Percentiles rank a stretch among this genome's conserved stretches.
phyloP scores from a whole-genome alignment of 2,113 vertebrate species.

The Psilopogon haemacephalus region DNA sequence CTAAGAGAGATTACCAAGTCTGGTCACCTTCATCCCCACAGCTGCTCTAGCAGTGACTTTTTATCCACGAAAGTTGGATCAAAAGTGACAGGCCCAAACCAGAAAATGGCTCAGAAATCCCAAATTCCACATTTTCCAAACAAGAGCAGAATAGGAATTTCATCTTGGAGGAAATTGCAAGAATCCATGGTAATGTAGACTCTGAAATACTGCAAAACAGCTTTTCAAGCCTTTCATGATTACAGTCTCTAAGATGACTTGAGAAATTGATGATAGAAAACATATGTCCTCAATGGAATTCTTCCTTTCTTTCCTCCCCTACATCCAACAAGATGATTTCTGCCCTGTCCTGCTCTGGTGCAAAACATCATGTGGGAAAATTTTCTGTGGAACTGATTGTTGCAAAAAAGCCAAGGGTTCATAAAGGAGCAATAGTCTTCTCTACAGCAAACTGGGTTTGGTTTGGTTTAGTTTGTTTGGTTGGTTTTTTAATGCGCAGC shows the following conservation, averaged over 20 bases:
- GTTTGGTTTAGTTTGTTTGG: neutral
- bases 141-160: neutral
- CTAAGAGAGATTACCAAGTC: neutral
- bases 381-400: neutral
- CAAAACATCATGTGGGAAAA: neutral
- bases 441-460: neutral
- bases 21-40: neutral
- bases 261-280: neutral
- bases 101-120: neutral
- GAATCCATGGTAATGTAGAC: neutral
- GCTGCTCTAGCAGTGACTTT: neutral
- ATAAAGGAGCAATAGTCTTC: neutral
- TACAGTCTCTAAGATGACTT: neutral
- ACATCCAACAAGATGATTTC: neutral
- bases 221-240: neutral
- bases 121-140: neutral
- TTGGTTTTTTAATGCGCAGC: neutral
- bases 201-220: neutral
- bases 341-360: neutral
- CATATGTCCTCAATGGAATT: neutral
- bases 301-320: neutral
- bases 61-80: neutral
- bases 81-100: neutral
- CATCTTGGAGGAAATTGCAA: neutral
- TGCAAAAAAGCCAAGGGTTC: neutral